These are phyloP conservation scores for Siniperca scherzeri DNA, from an alignment of 2,797 vertebrate species.

Conservation along the genomic window DNA sequence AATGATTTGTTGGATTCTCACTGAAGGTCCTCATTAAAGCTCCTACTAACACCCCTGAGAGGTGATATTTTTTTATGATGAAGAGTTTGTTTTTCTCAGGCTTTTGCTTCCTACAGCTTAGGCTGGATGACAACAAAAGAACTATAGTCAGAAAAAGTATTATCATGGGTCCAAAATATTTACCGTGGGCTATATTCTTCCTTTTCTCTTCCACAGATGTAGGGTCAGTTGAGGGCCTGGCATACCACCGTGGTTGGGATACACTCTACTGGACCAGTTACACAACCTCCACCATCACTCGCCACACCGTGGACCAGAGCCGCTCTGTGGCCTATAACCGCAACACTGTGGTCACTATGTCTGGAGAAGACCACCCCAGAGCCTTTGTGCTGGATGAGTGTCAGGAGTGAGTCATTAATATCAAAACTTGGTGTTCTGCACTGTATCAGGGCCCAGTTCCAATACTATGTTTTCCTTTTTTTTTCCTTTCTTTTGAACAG, in stretches of 20 bases:
- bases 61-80: slow-evolving; percentile 22
- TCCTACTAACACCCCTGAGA: slow-evolving; percentile 22
- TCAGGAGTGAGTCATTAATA: slow-evolving; percentile 90
- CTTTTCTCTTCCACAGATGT: slow-evolving; percentile 86
- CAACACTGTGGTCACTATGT: slow-evolving; percentile 98
- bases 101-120: slow-evolving; percentile 24
- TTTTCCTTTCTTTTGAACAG: slow-evolving; percentile 21
- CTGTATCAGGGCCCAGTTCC: slow-evolving; percentile 24
- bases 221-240: slow-evolving; percentile 96
- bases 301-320: slow-evolving; percentile 96
- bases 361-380: slow-evolving; percentile 95
- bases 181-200: slow-evolving; percentile 11
- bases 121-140: not conserved
- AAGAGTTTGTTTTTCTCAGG: slow-evolving; percentile 23
- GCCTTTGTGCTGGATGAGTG: slow-evolving; percentile 98
- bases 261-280: slow-evolving; percentile 99
- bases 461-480: not conserved
- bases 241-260: slow-evolving; percentile 96
- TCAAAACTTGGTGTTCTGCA: slow-evolving; percentile 30
- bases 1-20: slow-evolving; percentile 53
- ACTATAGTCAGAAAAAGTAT: slow-evolving; percentile 11
- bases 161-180: slow-evolving; percentile 13
- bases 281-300: slow-evolving; percentile 97
- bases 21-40: slow-evolving; percentile 37
- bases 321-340: slow-evolving; percentile 92